phyloP scores from a whole-genome alignment of 2,797 vertebrate genomes.

The Scolopax rusticola region DNA sequence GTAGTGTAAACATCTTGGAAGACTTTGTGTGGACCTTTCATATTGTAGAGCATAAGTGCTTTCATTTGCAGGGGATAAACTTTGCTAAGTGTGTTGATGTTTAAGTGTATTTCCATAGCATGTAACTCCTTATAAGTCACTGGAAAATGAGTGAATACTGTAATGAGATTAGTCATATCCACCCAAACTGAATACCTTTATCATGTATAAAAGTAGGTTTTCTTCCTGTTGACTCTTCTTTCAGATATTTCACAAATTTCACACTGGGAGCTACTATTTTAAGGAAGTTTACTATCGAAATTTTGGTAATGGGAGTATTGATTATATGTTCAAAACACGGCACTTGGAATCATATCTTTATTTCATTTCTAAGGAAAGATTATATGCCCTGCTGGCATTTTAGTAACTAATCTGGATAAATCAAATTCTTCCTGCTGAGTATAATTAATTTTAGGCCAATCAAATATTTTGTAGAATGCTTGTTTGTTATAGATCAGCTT shows the following conservation, averaged over 20 bases:
- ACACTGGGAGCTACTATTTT: slow-evolving; percentile 19
- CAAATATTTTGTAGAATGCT: slow-evolving; percentile 17
- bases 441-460: slow-evolving; percentile 72
- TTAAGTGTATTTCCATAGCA: background rate
- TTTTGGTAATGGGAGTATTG: slow-evolving; percentile 67
- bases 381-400: slow-evolving; percentile 11
- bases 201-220: background rate
- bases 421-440: slow-evolving; percentile 50
- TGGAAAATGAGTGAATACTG: background rate
- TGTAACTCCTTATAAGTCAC: background rate
- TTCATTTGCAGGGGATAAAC: background rate
- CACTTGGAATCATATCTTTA: slow-evolving; percentile 44
- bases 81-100: background rate
- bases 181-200: background rate
- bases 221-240: background rate
- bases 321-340: slow-evolving; percentile 59
- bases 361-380: slow-evolving; percentile 55
- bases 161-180: background rate
- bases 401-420: slow-evolving; percentile 50
- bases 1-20: background rate
- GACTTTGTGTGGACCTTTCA: background rate
- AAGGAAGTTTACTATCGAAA: slow-evolving; percentile 54
- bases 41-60: background rate
- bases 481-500: slow-evolving; percentile 23
- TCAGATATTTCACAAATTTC: slow-evolving; percentile 34